Base-by-base conservation (phyloP, 2,113 vertebrate genomes). In the Saimiri boliviensis region DNA sequence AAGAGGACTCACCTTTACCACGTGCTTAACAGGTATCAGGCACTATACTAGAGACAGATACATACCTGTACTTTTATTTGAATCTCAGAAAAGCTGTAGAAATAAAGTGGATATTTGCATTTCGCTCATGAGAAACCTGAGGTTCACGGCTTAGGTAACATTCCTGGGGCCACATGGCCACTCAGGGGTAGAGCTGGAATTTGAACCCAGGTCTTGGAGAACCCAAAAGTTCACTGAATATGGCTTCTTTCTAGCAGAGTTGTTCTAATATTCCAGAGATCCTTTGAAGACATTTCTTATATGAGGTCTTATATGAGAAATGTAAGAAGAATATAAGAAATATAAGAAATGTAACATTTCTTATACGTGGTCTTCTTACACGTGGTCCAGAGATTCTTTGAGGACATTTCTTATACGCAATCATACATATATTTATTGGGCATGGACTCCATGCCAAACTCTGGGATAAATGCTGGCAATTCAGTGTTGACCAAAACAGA, bases 21-120 rank as follows among this genome's bases (percentile, higher is more conserved):
- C 47, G 30, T 10, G 60, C 37, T 58, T 60, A 25, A 8, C 14
- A 3, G n/a, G 27, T 70, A 8, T 9, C 40, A 45, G 45, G 7
- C 2, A 12, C 49, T 71, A 4, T 45, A 11, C 0, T n/a, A 0
- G 20, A 27, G 20, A 11, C 17, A 16, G n/a, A 40, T 40, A 47
- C 3, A 17, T 23, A 45, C 25, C 13, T 45, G 40, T 30, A 16
- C 52, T 74, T 70, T 76, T 84, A 80, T 37, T 40, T 45, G n/a
- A 86, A 52, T 30, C 52, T 32, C 23, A 6, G 37, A 66, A 14
- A 42, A 88, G 20, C 58, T 23, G 2, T 4, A 35, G n/a, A 56
- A 76, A 54, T 30, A 76, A 66, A 68, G 49, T 12, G 11, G 84
- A 79, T 60, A n/a, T 70, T 19, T 70, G 14, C 1, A 7, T 45